Base-by-base conservation (phyloP, 2,113 vertebrate species). In the Pangasianodon gigas region DNA sequence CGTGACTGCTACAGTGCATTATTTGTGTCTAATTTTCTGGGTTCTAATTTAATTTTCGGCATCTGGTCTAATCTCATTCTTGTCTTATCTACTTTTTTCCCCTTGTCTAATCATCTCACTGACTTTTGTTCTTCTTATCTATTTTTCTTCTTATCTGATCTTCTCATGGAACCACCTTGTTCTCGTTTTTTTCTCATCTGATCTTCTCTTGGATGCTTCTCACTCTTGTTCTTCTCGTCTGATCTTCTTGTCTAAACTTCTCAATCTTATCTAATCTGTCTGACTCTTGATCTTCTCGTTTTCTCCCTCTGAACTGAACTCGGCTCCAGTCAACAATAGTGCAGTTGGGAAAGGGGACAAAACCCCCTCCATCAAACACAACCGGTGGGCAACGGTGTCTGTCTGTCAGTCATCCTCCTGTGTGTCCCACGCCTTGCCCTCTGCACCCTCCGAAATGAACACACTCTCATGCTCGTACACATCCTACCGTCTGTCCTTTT, bases 341-440 rank as follows among this genome's bases (percentile, higher is more conserved):
- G 94, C 95, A 91, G 93, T 94, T 88, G 93, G 94, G 94, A 95
- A 95, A 84, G 95, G 94, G 90, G 95, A 92, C 93, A 95, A 90
- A 92, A 93, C 95, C 89, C 92, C 94, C 93, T 95, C 96, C 95
- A 95, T 94, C 96, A 94, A 94, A 94, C 95, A 93, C 93, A 96
- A 96, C 94, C 93, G 96, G 96, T 96, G 96, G 95, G 96, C 95
- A 95, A 94, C 94, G 93, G 94, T 94, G 67, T 88, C 65, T 87
- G 88, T 92, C 81, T 85, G 81, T 93, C 87, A 86, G 74, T 90
- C 91, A 88, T 87, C 37, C 58, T 88, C 90, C 86, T 86, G 89
- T 92, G 77, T 91, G 44, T 67, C 56, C 87, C 75, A 58, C 86
- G 32, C 58, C 71, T 37, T 77, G 29, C 81, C 79, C 54, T 41